Conservation (phyloP, 2,888 invertebrate species). For the Amphipoea lucens region DNA sequence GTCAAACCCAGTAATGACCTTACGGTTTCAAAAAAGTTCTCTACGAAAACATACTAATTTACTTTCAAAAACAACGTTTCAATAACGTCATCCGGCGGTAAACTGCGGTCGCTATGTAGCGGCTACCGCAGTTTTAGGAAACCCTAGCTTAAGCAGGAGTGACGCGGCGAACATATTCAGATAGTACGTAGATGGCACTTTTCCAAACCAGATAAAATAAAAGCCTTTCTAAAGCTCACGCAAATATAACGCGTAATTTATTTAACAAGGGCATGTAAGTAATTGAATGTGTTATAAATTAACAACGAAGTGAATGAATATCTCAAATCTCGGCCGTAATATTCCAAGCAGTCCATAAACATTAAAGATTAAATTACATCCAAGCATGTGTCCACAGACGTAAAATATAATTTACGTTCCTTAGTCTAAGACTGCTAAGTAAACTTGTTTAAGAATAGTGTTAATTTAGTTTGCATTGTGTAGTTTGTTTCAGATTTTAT, state of each 20-base stretch:
- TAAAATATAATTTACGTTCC: slow-evolving; percentile 64
- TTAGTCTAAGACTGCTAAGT: slow-evolving; percentile 31
- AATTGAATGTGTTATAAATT: slow-evolving; percentile 43
- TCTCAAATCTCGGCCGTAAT: slow-evolving; percentile 39
- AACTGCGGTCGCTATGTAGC: background rate
- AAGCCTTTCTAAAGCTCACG: background rate
- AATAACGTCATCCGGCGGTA: background rate
- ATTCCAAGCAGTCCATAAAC: slow-evolving; percentile 52
- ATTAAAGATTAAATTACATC: slow-evolving; percentile 65
- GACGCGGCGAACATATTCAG: background rate
- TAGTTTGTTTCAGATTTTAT: slow-evolving; percentile 14
- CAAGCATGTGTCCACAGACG: slow-evolving; percentile 52
- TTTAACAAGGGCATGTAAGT: slow-evolving; percentile 22
- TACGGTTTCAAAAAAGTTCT: too few species aligned
- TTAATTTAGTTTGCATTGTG: slow-evolving; percentile 1
- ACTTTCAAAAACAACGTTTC: background rate
- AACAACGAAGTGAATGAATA: slow-evolving; percentile 23
- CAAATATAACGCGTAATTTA: slow-evolving; percentile 10
- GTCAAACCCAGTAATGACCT: too few species aligned
- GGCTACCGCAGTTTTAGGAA: background rate
- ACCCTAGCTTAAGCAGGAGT: too few species aligned
- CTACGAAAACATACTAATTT: background rate
- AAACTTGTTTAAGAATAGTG: slow-evolving; percentile 39
- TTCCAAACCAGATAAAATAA: background rate
- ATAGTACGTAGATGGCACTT: background rate